Conservation (phyloP, 2,113 vertebrate genomes). For the Sterrhoptilus dennistouni region DNA sequence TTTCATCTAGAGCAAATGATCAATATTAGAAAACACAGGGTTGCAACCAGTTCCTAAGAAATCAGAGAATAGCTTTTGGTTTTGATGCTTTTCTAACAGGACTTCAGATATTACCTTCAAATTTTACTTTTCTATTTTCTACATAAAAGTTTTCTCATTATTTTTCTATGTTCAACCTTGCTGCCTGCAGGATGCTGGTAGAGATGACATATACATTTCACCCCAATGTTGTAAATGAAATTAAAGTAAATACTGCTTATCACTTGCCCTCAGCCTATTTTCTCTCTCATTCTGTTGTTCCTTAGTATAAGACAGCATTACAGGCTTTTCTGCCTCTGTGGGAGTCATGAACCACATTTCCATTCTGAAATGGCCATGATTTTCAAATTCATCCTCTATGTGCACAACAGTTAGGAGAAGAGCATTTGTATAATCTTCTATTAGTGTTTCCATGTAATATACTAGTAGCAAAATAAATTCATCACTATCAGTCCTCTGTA, state of each 20-base stretch:
- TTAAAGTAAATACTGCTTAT: constrained; percentile 59
- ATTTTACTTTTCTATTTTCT: background rate
- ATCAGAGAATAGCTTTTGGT: background rate
- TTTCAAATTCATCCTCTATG: background rate
- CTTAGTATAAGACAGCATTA: background rate
- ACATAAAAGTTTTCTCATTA: background rate
- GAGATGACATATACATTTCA: background rate
- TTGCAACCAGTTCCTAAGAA: background rate
- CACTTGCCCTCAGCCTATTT: background rate
- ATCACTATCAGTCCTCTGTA: background rate
- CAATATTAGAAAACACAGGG: background rate
- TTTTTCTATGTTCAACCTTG: background rate
- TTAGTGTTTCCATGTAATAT: background rate
- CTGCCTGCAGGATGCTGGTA: background rate
- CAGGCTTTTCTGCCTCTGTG: background rate
- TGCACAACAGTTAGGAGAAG: background rate
- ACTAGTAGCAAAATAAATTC: background rate
- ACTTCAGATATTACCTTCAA: background rate
- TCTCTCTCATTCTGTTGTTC: background rate
- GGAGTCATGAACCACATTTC: background rate
- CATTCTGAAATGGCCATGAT: background rate
- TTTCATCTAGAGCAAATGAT: background rate
- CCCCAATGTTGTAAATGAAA: constrained; percentile 2
- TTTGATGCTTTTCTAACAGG: background rate
- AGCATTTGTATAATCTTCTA: background rate